A percentile compares a stretch with the other conserved stretches of the same genome.
Conservation (phyloP, 2,888 invertebrate genomes). For the Panzeria rudis region DNA sequence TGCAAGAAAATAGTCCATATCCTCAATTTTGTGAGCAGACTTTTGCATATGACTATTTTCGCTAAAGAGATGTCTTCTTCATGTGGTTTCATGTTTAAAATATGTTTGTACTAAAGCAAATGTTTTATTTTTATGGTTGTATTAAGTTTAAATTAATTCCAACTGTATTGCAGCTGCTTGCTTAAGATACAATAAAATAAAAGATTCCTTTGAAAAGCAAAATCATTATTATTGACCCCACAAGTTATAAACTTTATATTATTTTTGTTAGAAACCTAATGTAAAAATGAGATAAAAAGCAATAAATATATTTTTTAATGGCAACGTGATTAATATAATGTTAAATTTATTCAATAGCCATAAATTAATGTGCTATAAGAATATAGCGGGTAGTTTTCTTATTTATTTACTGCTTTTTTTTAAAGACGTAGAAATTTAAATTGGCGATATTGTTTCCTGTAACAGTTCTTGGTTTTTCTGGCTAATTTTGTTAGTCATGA, state of each 20-base stretch:
- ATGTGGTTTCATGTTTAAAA: constrained; percentile 1
- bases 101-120: constrained; percentile 10
- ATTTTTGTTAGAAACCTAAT: background rate
- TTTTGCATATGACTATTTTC: constrained; percentile 22
- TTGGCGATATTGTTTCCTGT: no score
- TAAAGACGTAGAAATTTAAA: no score
- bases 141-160: constrained; percentile 47
- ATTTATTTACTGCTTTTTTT: background rate
- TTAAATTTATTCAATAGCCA: background rate
- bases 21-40: background rate
- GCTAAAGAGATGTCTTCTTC: background rate
- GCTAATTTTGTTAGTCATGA: no score
- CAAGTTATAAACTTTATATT: background rate
- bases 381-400: background rate
- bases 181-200: constrained; percentile 5
- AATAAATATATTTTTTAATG: constrained; percentile 2
- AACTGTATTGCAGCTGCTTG: constrained; percentile 23
- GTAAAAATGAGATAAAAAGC: background rate
- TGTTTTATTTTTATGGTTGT: constrained; percentile 42
- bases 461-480: no score
- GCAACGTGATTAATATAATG: background rate
- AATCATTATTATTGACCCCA: constrained; percentile 13
- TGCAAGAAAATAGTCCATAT: no score
- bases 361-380: background rate
- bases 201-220: background rate